Percentiles rank a stretch among this genome's conserved stretches.
Evolutionary conservation across 2,888 invertebrate species (phyloP).

Genomic region (Macrophya alboannulata): DNA sequence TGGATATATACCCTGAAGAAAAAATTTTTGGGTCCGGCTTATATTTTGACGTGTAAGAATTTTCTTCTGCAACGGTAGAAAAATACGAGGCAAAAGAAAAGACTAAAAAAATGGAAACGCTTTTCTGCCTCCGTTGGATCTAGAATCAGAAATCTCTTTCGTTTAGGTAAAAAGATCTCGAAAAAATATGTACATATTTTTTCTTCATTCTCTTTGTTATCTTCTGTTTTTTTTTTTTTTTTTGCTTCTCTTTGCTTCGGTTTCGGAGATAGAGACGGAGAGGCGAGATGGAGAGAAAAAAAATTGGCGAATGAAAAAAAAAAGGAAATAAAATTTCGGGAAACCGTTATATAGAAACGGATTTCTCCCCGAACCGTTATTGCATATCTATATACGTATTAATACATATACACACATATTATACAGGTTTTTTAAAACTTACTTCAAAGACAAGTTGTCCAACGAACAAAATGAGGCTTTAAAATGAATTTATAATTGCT

Average conservation of each 20-base stretch:
- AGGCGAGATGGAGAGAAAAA: conserved; percentile 21
- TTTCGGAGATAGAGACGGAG: conserved; percentile 25
- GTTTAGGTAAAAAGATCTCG: conserved; percentile 35
- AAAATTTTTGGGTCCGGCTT: conserved; percentile 20
- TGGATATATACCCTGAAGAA: not conserved
- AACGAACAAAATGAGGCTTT: conserved; percentile 8
- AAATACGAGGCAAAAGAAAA: conserved; percentile 11
- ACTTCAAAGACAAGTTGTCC: conserved; percentile 3
- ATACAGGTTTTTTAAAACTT: conserved; percentile 10
- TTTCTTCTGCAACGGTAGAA: not conserved
- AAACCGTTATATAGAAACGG: conserved; percentile 43
- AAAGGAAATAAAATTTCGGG: not conserved
- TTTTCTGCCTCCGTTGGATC: conserved; percentile 21
- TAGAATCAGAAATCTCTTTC: not conserved
- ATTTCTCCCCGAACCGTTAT: conserved; percentile 12
- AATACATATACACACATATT: not conserved
- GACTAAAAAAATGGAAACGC: not conserved
- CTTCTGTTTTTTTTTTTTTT: not conserved
- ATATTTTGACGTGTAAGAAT: not conserved
- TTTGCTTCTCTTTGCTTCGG: conserved; percentile 48
- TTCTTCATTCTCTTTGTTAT: conserved; percentile 23
- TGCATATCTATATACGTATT: not conserved
- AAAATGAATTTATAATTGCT: conserved; percentile 24
- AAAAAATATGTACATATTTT: conserved; percentile 8
- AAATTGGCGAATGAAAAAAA: not conserved